Conservation (phyloP, 2,888 invertebrate species). For the Acanthoscelides obtectus region DNA sequence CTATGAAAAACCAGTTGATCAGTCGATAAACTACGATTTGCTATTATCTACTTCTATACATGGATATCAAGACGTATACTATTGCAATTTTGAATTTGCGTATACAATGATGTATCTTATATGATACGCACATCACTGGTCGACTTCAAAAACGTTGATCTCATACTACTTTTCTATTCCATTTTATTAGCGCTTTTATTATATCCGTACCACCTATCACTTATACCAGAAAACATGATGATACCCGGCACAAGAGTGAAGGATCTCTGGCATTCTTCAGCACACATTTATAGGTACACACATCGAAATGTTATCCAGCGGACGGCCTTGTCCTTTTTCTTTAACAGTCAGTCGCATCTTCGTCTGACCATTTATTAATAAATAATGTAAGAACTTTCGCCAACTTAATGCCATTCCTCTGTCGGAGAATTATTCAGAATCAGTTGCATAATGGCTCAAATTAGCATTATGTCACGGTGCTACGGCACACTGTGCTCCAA, state of each 20-base stretch:
- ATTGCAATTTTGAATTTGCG: too few species aligned
- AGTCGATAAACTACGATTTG: too few species aligned
- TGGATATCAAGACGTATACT: too few species aligned
- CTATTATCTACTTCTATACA: too few species aligned
- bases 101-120: too few species aligned
- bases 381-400: conserved; percentile 20
- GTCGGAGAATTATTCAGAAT: conserved; percentile 5
- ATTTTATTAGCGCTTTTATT: too few species aligned
- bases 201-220: too few species aligned
- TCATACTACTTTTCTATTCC: too few species aligned
- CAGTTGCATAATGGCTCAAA: conserved; percentile 14
- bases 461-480: conserved; percentile 14
- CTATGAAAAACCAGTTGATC: too few species aligned
- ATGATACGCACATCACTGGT: too few species aligned
- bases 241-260: neutral
- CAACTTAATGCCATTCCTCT: conserved; percentile 18
- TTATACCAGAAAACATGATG: neutral
- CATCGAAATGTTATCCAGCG: conserved; percentile 41
- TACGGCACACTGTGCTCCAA: too few species aligned
- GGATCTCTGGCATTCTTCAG: neutral
- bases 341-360: conserved; percentile 30
- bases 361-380: conserved; percentile 8
- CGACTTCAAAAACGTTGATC: too few species aligned
- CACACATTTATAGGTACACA: neutral
- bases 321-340: conserved; percentile 28